These are phyloP conservation scores for Vanacampus margaritifer DNA, from an alignment of 2,113 vertebrate species.

Conservation along the genomic window DNA sequence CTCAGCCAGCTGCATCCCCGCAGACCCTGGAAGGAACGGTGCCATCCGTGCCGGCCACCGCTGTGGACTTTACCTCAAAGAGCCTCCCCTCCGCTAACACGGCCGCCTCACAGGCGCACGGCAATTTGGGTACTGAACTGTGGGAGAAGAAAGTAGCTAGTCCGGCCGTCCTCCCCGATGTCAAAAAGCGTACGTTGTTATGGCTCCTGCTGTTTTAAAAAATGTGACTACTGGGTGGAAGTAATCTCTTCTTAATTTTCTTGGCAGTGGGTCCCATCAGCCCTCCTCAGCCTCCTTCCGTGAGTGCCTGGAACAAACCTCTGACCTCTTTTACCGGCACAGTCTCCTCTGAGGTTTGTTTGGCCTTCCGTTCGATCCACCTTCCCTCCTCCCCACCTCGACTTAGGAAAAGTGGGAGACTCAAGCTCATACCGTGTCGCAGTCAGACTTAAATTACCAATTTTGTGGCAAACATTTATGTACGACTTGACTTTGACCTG, in stretches of 20 bases:
- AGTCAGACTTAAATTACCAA: neutral
- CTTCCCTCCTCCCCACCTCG: too few relatives aligned
- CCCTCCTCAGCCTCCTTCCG: slow-evolving; percentile 93
- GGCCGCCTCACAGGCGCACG: slow-evolving; percentile 74
- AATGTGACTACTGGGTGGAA: neutral
- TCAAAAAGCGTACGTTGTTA: slow-evolving; percentile 89
- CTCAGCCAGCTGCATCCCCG: slow-evolving; percentile 50
- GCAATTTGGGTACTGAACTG: slow-evolving; percentile 81
- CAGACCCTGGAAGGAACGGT: slow-evolving; percentile 64
- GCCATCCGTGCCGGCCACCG: slow-evolving; percentile 51
- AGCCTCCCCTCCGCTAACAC: slow-evolving; percentile 71
- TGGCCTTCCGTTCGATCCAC: neutral
- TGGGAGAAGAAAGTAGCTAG: slow-evolving; percentile 92
- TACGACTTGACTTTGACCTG: too few relatives aligned
- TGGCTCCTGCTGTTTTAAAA: neutral
- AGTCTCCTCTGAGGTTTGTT: slow-evolving; percentile 80
- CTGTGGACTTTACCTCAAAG: slow-evolving; percentile 77
- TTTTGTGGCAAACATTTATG: too few relatives aligned
- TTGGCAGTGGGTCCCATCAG: slow-evolving; percentile 93
- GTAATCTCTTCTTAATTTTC: neutral
- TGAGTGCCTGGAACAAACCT: slow-evolving; percentile 99
- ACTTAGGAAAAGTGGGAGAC: neutral
- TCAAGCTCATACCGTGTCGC: neutral
- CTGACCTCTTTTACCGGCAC: slow-evolving; percentile 90
- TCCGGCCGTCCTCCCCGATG: slow-evolving; percentile 81